These are phyloP conservation scores for Octodon degus DNA, from an alignment of 2,113 vertebrate species.

Conservation along the genomic window DNA sequence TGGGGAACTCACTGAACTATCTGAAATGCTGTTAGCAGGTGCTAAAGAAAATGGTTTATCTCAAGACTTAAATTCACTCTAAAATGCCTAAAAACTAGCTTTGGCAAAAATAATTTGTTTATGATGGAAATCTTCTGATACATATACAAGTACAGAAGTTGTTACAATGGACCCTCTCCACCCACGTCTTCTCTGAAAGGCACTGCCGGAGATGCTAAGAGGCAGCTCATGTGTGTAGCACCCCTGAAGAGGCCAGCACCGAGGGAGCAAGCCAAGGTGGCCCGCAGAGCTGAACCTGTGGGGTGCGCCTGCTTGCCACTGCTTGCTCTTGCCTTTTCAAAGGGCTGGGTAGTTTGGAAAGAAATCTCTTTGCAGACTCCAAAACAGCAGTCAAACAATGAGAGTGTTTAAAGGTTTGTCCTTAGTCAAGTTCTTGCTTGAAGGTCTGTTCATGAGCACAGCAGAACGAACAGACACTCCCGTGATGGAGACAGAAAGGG, in stretches of 20 bases:
- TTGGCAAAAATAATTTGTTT: background rate
- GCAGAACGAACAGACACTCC: conserved; percentile 50
- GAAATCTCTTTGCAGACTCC: background rate
- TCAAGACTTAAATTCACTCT: background rate
- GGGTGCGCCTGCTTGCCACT: accelerated
- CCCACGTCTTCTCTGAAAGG: background rate
- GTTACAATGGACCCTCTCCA: background rate
- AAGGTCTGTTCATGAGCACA: conserved; percentile 16
- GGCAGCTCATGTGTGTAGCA: background rate
- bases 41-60: background rate
- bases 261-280: background rate
- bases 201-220: background rate
- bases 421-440: background rate
- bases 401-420: background rate
- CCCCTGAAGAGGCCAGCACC: background rate
- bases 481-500: conserved; percentile 53
- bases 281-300: background rate
- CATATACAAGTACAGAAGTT: background rate
- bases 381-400: background rate
- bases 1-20: background rate
- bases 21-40: background rate
- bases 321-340: background rate
- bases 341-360: background rate
- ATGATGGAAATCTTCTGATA: background rate
- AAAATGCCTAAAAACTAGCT: background rate